Percentiles rank a stretch among this genome's conserved stretches.
Conservation (phyloP, 2,888 invertebrate species). For the Lepas anatifera region DNA sequence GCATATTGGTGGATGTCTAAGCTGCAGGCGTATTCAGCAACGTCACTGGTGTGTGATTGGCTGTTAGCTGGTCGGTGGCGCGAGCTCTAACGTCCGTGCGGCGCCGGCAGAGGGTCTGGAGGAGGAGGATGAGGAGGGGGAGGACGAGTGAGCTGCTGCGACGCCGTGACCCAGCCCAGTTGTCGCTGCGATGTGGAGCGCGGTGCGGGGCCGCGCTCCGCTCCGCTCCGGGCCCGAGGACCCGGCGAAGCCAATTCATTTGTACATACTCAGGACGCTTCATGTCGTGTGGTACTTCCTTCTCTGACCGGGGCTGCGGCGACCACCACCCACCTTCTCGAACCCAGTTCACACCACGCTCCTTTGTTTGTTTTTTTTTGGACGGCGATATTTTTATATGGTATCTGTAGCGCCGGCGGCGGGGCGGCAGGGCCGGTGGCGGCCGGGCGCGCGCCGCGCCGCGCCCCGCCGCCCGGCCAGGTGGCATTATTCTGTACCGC, state of each 20-base stretch:
- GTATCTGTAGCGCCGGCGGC: too few relatives aligned
- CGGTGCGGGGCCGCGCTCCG: slow-evolving; percentile 19
- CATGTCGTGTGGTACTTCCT: background rate
- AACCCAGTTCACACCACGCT: background rate
- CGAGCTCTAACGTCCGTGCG: background rate
- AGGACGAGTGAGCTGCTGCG: slow-evolving; percentile 14
- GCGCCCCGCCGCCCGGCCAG: too few relatives aligned
- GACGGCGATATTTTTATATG: slow-evolving; percentile 8
- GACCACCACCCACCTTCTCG: too few relatives aligned
- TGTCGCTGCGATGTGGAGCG: background rate
- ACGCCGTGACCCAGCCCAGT: background rate
- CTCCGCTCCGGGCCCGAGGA: slow-evolving; percentile 23
- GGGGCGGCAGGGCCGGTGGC: too few relatives aligned
- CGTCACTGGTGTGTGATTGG: too few relatives aligned
- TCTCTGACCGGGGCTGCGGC: too few relatives aligned
- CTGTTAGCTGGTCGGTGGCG: too few relatives aligned
- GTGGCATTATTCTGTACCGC: too few relatives aligned
- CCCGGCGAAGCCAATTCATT: slow-evolving; percentile 1
- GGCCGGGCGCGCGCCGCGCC: too few relatives aligned
- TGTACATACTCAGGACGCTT: slow-evolving; percentile 7
- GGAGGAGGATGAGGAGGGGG: slow-evolving; percentile 27
- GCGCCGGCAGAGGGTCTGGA: background rate
- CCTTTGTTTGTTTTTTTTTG: background rate
- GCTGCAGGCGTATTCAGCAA: too few relatives aligned
- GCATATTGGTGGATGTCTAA: too few relatives aligned